Conservation (phyloP, 2,797 vertebrate genomes). For the Choloepus didactylus region DNA sequence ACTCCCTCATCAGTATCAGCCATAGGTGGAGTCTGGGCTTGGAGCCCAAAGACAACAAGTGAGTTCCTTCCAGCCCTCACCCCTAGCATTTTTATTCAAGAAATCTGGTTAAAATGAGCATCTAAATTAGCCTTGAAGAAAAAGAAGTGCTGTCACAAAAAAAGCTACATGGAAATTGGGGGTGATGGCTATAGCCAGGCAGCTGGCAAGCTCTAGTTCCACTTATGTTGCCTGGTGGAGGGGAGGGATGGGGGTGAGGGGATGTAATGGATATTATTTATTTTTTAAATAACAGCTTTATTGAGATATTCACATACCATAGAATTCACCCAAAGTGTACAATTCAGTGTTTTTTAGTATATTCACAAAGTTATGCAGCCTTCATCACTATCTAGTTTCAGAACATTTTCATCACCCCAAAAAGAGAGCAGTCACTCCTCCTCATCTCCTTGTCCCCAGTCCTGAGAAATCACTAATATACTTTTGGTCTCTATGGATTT, state of each 20-base stretch:
- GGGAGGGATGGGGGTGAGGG: not conserved
- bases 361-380: no score
- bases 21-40: not conserved
- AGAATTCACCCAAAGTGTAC: no score
- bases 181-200: slow-evolving; percentile 44
- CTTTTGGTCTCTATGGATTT: no score
- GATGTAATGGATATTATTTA: slow-evolving; percentile 9
- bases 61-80: slow-evolving; percentile 1
- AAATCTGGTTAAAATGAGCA: slow-evolving; percentile 25
- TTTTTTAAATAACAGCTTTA: slow-evolving; percentile 43
- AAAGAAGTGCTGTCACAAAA: slow-evolving; percentile 33
- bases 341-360: no score
- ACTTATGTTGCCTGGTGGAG: not conserved
- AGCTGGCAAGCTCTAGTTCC: slow-evolving; percentile 2
- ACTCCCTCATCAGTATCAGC: not conserved
- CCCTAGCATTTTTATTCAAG: slow-evolving; percentile 4
- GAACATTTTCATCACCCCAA: no score
- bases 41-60: slow-evolving; percentile 21
- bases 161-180: not conserved
- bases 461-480: not conserved
- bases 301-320: no score
- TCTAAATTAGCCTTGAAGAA: slow-evolving; percentile 32
- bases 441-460: not conserved
- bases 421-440: not conserved
- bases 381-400: no score